These are phyloP conservation scores for Carassius gibelio DNA, from an alignment of 2,113 vertebrate species.

Conservation along the genomic window DNA sequence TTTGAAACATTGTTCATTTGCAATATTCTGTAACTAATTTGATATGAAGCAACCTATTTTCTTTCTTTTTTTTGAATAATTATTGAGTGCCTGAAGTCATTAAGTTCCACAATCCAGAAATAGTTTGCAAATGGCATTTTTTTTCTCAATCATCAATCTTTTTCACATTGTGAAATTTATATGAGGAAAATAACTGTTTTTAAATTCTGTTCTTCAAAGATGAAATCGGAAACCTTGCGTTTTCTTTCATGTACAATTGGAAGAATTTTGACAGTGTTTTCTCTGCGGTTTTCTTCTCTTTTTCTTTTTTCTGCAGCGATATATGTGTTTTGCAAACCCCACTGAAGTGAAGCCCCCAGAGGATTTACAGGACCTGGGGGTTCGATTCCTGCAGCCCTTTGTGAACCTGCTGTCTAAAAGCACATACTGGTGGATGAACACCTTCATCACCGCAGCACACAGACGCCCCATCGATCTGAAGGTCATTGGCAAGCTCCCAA, in stretches of 20 bases:
- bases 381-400: conserved; percentile 94
- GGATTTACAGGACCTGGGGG: conserved; percentile 94
- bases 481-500: conserved; percentile 94
- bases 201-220: not conserved
- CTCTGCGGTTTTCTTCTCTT: not conserved
- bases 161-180: not conserved
- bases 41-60: too few species aligned
- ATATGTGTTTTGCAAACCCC: conserved; percentile 89
- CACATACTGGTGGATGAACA: conserved; percentile 99
- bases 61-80: too few species aligned
- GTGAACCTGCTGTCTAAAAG: conserved; percentile 97
- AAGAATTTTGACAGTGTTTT: not conserved
- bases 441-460: conserved; percentile 95
- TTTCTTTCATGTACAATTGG: not conserved
- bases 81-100: too few species aligned
- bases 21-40: too few species aligned
- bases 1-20: too few species aligned
- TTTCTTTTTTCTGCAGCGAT: conserved; percentile 77
- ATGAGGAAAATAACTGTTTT: not conserved
- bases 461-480: conserved; percentile 93
- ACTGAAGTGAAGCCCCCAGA: conserved; percentile 94
- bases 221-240: not conserved
- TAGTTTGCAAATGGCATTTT: not conserved
- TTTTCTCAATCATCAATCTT: not conserved
- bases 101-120: not conserved